phyloP scores from a whole-genome alignment of 2,113 vertebrate species.

The Plestiodon gilberti region DNA sequence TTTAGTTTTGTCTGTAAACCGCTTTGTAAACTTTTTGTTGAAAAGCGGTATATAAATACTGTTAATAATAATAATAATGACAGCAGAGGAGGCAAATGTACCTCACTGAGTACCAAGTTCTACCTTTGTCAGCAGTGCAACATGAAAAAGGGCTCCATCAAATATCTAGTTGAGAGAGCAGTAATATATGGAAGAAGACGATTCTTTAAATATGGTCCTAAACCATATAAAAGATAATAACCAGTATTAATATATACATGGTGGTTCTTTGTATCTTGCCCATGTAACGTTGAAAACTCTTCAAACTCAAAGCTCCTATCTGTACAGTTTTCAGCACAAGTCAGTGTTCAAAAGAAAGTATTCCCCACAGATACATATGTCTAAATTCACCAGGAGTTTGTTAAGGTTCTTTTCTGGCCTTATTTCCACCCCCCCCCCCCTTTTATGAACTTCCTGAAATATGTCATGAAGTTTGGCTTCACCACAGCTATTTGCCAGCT shows the following conservation, averaged over 20 bases:
- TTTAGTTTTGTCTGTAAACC: too few species aligned
- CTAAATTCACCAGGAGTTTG: background rate
- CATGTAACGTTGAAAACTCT: background rate
- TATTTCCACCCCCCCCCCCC: background rate
- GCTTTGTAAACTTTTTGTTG: too few species aligned
- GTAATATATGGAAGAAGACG: too few species aligned
- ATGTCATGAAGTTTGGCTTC: background rate
- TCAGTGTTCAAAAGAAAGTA: background rate
- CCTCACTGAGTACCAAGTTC: too few species aligned
- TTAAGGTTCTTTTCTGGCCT: background rate
- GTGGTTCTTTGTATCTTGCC: background rate
- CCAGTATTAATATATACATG: background rate
- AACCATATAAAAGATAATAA: too few species aligned
- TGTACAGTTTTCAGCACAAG: background rate
- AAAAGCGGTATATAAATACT: too few species aligned
- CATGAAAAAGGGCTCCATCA: too few species aligned
- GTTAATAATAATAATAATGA: too few species aligned
- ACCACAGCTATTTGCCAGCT: background rate
- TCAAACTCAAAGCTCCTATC: background rate
- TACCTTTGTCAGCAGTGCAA: too few species aligned
- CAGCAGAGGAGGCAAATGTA: too few species aligned
- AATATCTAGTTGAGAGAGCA: too few species aligned
- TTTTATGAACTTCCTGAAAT: conserved; percentile 1
- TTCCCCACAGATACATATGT: background rate
- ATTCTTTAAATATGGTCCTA: too few species aligned